Evolutionary conservation across 2,888 invertebrate genomes (phyloP).

Genomic region (Epistrophella euchroma): DNA sequence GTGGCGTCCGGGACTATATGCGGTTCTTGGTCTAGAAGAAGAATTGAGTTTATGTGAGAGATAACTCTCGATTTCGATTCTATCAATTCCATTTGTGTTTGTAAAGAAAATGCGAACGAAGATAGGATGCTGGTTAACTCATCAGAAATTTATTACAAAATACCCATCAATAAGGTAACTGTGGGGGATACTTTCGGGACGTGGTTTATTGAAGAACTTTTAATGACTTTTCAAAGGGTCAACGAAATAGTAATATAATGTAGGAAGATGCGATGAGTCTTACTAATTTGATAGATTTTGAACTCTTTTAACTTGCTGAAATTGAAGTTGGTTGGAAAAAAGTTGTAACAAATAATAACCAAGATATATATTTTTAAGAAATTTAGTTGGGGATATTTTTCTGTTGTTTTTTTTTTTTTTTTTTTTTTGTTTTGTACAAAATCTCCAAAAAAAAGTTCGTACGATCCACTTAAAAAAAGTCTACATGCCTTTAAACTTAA

Average conservation of each 20-base stretch:
- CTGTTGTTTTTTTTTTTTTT: no score
- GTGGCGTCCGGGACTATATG: not conserved
- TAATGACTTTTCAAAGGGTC: conserved; percentile 40
- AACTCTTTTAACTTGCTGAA: not conserved
- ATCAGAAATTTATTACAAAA: conserved; percentile 71
- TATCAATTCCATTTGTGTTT: conserved; percentile 52
- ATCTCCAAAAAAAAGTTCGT: no score
- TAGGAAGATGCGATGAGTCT: not conserved
- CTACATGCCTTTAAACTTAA: no score
- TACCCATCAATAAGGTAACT: conserved; percentile 29
- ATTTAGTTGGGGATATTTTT: no score
- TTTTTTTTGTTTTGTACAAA: no score
- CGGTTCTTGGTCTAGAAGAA: not conserved
- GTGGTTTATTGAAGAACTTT: conserved; percentile 38
- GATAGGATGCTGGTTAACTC: conserved; percentile 38
- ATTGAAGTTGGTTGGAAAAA: not conserved
- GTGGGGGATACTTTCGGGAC: not conserved
- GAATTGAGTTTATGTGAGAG: conserved; percentile 27
- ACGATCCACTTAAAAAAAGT: no score
- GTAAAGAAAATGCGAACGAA: conserved; percentile 2
- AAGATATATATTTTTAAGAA: no score
- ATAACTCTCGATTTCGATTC: conserved; percentile 35
- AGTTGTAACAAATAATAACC: no score
- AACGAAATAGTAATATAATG: not conserved
- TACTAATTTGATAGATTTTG: conserved; percentile 1